These are phyloP conservation scores for Podabrus alpinus DNA, from an alignment of 2,888 invertebrate genomes.

Conservation along the genomic window DNA sequence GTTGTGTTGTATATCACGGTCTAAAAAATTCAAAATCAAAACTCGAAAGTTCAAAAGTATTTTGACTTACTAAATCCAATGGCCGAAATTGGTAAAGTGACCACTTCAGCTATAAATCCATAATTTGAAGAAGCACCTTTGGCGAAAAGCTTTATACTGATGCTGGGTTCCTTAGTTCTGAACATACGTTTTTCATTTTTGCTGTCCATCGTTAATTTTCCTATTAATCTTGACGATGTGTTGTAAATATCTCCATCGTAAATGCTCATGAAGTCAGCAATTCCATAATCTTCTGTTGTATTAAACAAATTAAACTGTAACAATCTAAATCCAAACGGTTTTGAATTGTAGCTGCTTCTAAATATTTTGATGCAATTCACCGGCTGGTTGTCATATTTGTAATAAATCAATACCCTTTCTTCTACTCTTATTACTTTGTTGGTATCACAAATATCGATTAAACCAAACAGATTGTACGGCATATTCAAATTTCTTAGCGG, in stretches of 20 bases:
- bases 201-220: conserved; percentile 73
- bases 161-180: conserved; percentile 73
- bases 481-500: conserved; percentile 81
- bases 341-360: conserved; percentile 80
- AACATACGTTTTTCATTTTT: conserved; percentile 75
- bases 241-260: conserved; percentile 95
- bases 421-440: conserved; percentile 89
- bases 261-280: conserved; percentile 81
- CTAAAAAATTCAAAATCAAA: conserved; percentile 57
- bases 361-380: conserved; percentile 98
- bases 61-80: conserved; percentile 81
- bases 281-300: conserved; percentile 78
- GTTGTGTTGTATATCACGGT: conserved; percentile 89
- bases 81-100: conserved; percentile 90
- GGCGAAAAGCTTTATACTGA: conserved; percentile 90
- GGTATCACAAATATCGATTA: conserved; percentile 96
- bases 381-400: conserved; percentile 95
- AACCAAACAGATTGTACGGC: conserved; percentile 89
- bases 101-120: conserved; percentile 97
- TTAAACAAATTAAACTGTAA: conserved; percentile 92
- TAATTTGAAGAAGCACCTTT: conserved; percentile 93
- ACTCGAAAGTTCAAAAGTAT: not conserved
- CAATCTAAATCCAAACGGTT: conserved; percentile 87
- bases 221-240: conserved; percentile 72
- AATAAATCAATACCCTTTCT: conserved; percentile 89